These are phyloP conservation scores for Diglossa brunneiventris DNA, from an alignment of 2,113 vertebrate genomes.

Conservation along the genomic window DNA sequence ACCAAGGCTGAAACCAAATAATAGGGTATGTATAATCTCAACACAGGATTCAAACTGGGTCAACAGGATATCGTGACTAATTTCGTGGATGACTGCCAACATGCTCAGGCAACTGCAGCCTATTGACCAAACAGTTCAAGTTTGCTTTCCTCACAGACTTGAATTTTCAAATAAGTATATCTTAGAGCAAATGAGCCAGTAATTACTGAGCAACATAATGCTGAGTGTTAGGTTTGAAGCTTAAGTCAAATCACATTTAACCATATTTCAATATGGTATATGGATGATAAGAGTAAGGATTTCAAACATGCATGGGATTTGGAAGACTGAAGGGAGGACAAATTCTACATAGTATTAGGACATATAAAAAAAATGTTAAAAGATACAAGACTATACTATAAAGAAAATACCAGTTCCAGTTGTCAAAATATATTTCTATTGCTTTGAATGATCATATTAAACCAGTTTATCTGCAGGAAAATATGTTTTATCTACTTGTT, in stretches of 20 bases:
- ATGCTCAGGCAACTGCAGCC: constrained; percentile 3
- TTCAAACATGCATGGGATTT: neutral
- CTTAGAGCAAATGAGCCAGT: constrained; percentile 36
- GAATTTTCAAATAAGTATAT: constrained; percentile 55
- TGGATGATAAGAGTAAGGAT: constrained; percentile 3
- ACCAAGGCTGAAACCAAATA: constrained; percentile 27
- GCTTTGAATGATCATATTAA: neutral
- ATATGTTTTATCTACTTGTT: neutral
- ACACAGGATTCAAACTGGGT: constrained; percentile 30
- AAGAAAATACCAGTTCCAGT: neutral
- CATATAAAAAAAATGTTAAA: neutral
- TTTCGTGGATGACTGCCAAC: constrained; percentile 23
- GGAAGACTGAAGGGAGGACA: neutral
- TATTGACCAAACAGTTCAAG: constrained; percentile 61
- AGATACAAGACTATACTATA: neutral
- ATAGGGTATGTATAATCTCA: neutral
- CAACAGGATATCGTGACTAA: constrained; percentile 15
- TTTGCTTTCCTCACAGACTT: constrained; percentile 8
- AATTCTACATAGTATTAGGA: neutral
- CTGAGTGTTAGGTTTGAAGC: constrained; percentile 23
- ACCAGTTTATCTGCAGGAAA: neutral
- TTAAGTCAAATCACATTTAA: constrained; percentile 16
- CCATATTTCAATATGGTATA: neutral
- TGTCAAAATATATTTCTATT: neutral
- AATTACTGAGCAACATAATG: constrained; percentile 2